phyloP scores from a whole-genome alignment of 37 sponge, comb jelly and placozoan genomes.

The Tethya wilhelma region DNA sequence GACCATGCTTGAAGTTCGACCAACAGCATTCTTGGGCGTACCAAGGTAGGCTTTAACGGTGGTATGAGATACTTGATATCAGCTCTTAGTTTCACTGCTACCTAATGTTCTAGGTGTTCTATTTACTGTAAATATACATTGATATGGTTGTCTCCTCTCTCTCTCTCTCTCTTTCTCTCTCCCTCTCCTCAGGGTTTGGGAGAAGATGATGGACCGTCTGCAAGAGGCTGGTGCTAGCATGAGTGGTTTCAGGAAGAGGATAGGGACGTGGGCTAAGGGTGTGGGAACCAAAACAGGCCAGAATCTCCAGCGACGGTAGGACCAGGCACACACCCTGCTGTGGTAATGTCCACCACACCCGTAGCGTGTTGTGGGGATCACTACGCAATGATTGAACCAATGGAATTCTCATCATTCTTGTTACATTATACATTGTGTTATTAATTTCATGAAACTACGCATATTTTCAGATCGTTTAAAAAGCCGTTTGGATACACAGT shows the following conservation, averaged over 20 bases:
- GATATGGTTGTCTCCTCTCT: conserved; percentile 12
- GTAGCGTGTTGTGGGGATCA: no score
- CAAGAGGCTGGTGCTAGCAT: conserved; percentile 21
- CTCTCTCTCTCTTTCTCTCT: background rate
- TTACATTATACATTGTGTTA: background rate
- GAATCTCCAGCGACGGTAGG: no score
- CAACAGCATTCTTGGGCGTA: conserved; percentile 80
- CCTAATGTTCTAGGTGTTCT: background rate
- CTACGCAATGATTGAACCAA: no score
- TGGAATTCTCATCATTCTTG: background rate
- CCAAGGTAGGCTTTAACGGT: conserved; percentile 79
- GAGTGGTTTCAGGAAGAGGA: conserved; percentile 51
- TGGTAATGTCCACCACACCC: no score
- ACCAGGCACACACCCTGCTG: no score
- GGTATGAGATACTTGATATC: no score
- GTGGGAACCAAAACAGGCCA: conserved; percentile 29
- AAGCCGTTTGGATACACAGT: conserved; percentile 74
- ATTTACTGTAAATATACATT: no score
- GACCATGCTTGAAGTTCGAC: conserved; percentile 75
- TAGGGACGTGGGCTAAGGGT: conserved; percentile 56
- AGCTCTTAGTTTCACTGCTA: no score
- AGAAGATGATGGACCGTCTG: conserved; percentile 57
- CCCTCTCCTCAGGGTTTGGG: conserved; percentile 50
- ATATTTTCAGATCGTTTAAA: no score
- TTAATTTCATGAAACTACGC: no score